Conservation (phyloP, 2,797 vertebrate species). For the Enteromius radiatus region DNA sequence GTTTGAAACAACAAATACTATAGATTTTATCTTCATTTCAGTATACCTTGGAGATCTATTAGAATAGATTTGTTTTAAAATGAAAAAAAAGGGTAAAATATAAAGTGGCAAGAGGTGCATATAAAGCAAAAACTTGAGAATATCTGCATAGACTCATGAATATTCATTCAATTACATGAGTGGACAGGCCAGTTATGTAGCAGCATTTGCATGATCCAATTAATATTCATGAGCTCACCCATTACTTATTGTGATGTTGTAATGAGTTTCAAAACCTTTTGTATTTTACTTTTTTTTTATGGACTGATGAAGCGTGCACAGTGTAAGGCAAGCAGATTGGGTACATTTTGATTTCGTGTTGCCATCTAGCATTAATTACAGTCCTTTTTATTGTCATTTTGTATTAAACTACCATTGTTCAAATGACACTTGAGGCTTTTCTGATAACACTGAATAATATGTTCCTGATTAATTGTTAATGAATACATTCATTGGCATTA, state of each 20-base stretch:
- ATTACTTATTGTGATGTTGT: conserved; percentile 13
- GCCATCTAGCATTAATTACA: conserved; percentile 13
- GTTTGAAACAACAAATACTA: neutral
- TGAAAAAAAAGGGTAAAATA: neutral
- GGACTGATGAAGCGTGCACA: neutral
- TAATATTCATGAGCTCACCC: conserved; percentile 29
- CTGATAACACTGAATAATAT: conserved; percentile 13
- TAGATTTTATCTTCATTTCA: neutral
- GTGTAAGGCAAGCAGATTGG: neutral
- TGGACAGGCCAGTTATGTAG: neutral
- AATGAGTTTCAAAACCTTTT: neutral
- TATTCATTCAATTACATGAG: conserved; percentile 8
- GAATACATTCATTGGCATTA: conserved; percentile 21
- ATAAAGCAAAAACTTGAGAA: neutral
- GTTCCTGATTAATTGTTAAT: conserved; percentile 28
- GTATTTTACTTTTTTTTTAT: neutral
- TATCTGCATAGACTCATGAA: conserved; percentile 6
- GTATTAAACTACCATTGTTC: conserved; percentile 28
- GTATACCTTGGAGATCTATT: neutral
- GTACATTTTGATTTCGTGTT: conserved; percentile 12
- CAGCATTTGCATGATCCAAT: neutral
- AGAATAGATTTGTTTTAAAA: neutral
- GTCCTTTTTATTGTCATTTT: neutral
- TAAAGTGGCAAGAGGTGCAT: neutral
- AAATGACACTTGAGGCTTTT: conserved; percentile 11